Evolutionary conservation across 2,797 vertebrate species (phyloP).

Genomic region (Melanotaenia trifasciata): DNA sequence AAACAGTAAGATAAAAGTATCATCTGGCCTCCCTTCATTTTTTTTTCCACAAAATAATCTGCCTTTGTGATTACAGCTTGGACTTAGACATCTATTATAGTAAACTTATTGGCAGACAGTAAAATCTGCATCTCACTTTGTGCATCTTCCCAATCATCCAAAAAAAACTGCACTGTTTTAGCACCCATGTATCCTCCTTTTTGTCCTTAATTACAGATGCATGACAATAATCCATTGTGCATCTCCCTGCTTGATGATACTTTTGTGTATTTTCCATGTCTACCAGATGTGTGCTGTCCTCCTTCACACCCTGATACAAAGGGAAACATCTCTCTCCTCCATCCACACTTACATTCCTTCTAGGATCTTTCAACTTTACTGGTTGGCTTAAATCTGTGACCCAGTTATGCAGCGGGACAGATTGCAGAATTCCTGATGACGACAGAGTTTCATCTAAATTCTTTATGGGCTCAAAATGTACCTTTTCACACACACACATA

Average conservation of each 20-base stretch:
- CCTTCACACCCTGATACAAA: conserved; percentile 17
- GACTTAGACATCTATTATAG: not conserved
- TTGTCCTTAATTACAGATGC: conserved; percentile 1
- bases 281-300: conserved; percentile 59
- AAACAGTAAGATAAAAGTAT: conserved; percentile 34
- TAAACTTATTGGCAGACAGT: not conserved
- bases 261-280: conserved; percentile 5
- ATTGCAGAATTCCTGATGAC: conserved; percentile 39
- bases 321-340: not conserved
- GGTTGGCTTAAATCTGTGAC: conserved; percentile 34
- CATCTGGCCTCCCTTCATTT: conserved; percentile 20
- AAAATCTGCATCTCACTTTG: not conserved
- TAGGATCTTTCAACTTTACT: not conserved
- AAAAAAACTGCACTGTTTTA: not conserved
- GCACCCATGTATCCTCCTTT: not conserved
- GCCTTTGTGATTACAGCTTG: conserved; percentile 11
- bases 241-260: not conserved
- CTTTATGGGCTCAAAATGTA: conserved; percentile 29
- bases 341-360: conserved; percentile 7
- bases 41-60: conserved; percentile 24
- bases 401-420: conserved; percentile 45
- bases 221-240: conserved; percentile 5
- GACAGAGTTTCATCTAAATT: conserved; percentile 25
- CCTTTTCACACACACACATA: conserved; percentile 26
- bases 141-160: not conserved